Percentiles rank a stretch among this genome's conserved stretches.
Evolutionary conservation across 2,888 invertebrate genomes (phyloP).

Genomic region (Embidobia sp.): DNA sequence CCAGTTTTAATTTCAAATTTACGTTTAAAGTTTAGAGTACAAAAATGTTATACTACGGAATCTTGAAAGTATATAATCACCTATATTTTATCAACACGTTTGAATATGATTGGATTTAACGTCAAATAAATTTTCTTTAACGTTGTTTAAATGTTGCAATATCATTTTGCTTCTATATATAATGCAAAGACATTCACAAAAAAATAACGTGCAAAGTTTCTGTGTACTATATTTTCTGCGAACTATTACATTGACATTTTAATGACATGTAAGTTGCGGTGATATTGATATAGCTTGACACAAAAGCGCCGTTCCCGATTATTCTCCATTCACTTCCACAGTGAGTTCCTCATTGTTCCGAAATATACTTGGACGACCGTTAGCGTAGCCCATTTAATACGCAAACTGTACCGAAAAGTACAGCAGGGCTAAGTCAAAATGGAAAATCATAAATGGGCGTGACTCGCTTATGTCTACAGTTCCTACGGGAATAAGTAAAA

Average conservation of each 20-base stretch:
- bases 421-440: slow-evolving; percentile 35
- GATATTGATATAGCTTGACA: slow-evolving; percentile 20
- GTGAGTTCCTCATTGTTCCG: slow-evolving; percentile 24
- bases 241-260: slow-evolving; percentile 6
- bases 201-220: too few relatives aligned
- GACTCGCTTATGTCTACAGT: slow-evolving; percentile 45
- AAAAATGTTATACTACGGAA: too few relatives aligned
- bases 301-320: slow-evolving; percentile 13
- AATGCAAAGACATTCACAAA: too few relatives aligned
- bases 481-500: slow-evolving; percentile 41
- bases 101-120: too few relatives aligned
- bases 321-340: slow-evolving; percentile 19
- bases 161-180: too few relatives aligned
- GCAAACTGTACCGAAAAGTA: slow-evolving; percentile 45
- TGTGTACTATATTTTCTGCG: too few relatives aligned
- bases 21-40: too few relatives aligned
- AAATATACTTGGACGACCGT: slow-evolving; percentile 15
- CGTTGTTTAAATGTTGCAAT: too few relatives aligned
- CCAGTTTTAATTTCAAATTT: too few relatives aligned
- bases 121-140: too few relatives aligned
- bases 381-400: slow-evolving; percentile 30
- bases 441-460: slow-evolving; percentile 50
- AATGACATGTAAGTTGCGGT: slow-evolving; percentile 4
- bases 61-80: too few relatives aligned
- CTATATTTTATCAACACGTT: too few relatives aligned